Conservation (phyloP, 1,140 invertebrate species). For the Linepithema humile region DNA sequence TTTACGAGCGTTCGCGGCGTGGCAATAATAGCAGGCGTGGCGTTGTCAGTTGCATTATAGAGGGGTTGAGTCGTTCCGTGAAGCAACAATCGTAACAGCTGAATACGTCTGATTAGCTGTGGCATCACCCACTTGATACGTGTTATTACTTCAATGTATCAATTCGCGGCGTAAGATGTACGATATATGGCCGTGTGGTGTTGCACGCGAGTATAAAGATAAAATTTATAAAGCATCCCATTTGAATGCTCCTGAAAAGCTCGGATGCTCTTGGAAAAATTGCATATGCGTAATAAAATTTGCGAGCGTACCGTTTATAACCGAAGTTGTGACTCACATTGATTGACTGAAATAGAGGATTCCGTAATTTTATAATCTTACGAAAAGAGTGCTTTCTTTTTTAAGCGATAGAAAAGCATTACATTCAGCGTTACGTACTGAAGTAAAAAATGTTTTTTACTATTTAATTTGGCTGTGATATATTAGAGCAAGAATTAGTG, state of each 20-base stretch:
- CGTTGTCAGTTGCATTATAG: constrained; percentile 34
- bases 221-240: not conserved
- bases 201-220: not conserved
- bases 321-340: not conserved
- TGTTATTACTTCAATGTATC: not conserved
- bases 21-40: constrained; percentile 59
- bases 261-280: not conserved
- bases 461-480: not conserved
- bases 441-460: not conserved
- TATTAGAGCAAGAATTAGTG: not conserved
- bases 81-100: constrained; percentile 17
- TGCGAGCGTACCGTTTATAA: not conserved
- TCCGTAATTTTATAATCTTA: not conserved
- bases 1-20: constrained; percentile 47
- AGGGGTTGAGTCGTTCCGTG: constrained; percentile 14
- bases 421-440: not conserved
- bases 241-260: not conserved
- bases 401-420: not conserved
- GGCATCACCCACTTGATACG: constrained; percentile 8
- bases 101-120: constrained; percentile 60
- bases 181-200: no score
- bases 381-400: not conserved
- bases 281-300: not conserved
- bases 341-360: not conserved
- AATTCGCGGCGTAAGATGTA: constrained; percentile 9